phyloP scores from a whole-genome alignment of 2,797 vertebrate species.

The Gymnothorax javanicus region DNA sequence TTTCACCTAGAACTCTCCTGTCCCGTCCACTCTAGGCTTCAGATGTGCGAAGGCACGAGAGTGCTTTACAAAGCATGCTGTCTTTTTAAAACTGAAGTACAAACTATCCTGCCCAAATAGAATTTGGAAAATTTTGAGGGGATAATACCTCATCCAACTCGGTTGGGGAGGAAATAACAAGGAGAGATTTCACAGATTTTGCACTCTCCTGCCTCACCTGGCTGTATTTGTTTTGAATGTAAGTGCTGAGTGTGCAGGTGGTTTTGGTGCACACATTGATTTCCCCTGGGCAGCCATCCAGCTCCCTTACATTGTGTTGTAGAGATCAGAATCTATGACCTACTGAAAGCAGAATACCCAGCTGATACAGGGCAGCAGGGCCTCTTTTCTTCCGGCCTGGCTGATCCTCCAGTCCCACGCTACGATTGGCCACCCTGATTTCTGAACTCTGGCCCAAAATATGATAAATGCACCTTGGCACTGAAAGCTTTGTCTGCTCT shows the following conservation, averaged over 20 bases:
- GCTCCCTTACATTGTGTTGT: not conserved
- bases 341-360: not conserved
- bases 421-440: not conserved
- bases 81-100: not conserved
- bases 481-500: constrained; percentile 40
- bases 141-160: not conserved
- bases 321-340: not conserved
- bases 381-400: not conserved
- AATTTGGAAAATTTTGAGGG: not conserved
- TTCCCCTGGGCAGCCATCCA: not conserved
- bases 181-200: not conserved
- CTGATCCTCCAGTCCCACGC: not conserved
- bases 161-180: not conserved
- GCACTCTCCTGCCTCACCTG: not conserved
- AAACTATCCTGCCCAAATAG: not conserved
- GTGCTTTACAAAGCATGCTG: not conserved
- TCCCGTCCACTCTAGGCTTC: not conserved
- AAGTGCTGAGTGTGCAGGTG: not conserved
- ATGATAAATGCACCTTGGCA: constrained; percentile 58
- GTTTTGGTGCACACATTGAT: not conserved
- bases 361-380: not conserved
- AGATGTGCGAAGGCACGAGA: not conserved
- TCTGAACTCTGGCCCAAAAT: not conserved
- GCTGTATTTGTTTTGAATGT: constrained; percentile 23
- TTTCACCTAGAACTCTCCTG: not conserved